Evolutionary conservation across 2,797 vertebrate species (phyloP).

Genomic region (Enteromius unitaeniatus): DNA sequence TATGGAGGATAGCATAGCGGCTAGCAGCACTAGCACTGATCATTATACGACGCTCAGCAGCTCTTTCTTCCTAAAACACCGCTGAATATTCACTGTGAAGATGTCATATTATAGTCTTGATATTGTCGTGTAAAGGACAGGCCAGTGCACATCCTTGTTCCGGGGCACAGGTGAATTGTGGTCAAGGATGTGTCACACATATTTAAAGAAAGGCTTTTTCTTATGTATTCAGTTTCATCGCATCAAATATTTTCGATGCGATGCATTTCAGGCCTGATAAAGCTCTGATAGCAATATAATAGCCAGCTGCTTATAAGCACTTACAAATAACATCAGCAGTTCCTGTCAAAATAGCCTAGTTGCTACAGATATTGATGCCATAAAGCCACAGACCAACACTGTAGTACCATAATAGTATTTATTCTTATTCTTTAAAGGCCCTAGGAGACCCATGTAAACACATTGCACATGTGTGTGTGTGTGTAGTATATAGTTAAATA

Average conservation of each 20-base stretch:
- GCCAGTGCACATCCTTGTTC: slow-evolving; percentile 33
- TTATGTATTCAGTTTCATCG: neutral
- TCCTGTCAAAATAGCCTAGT: neutral
- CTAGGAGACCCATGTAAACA: neutral
- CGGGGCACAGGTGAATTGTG: slow-evolving; percentile 31
- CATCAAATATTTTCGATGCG: too few species aligned
- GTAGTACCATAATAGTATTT: neutral
- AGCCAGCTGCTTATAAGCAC: neutral
- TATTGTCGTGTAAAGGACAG: neutral
- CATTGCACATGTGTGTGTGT: neutral
- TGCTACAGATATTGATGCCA: neutral
- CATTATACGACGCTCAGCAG: too few species aligned
- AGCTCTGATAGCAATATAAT: neutral
- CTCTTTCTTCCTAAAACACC: too few species aligned
- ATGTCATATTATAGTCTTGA: neutral
- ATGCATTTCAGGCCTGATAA: neutral
- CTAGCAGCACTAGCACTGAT: too few species aligned
- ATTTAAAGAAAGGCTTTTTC: neutral
- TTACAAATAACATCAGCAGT: slow-evolving; percentile 1
- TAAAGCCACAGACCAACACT: neutral
- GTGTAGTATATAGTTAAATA: too few species aligned
- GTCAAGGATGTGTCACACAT: neutral
- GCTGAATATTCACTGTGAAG: neutral
- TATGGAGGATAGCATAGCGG: slow-evolving; percentile 40
- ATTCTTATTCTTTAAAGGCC: neutral